A percentile compares a stretch with the other conserved stretches of the same genome.
These are phyloP conservation scores for Plectus sambesii DNA, from an alignment of 1,140 invertebrate genomes.

Conservation along the genomic window DNA sequence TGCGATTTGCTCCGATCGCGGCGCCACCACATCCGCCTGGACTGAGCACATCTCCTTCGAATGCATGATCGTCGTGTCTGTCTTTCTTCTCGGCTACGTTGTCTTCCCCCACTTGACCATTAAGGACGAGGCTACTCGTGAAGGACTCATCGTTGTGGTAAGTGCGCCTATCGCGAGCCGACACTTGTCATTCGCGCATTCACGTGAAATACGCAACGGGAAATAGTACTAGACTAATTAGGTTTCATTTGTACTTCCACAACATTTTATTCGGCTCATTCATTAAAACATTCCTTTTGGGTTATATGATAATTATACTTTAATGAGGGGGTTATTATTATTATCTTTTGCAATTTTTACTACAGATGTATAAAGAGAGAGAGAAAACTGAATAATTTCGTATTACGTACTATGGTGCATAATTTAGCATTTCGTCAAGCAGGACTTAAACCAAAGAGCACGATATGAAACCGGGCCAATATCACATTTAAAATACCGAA, in stretches of 20 bases:
- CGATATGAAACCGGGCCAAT: not conserved
- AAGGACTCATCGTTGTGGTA: slow-evolving; percentile 42
- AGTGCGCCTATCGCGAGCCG: too few relatives aligned
- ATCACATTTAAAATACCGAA: slow-evolving; percentile 5
- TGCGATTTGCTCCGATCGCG: slow-evolving; percentile 41
- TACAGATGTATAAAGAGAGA: too few relatives aligned
- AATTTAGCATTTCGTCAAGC: not conserved
- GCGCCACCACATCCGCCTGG: slow-evolving; percentile 41
- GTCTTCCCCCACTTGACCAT: slow-evolving; percentile 43
- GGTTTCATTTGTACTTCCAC: too few relatives aligned
- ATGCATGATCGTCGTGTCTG: slow-evolving; percentile 34
- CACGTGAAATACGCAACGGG: too few relatives aligned
- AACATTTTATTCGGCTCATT: too few relatives aligned
- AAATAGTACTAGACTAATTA: too few relatives aligned
- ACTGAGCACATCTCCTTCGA: slow-evolving; percentile 45
- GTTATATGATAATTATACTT: too few relatives aligned
- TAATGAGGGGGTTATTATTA: too few relatives aligned
- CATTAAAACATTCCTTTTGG: too few relatives aligned
- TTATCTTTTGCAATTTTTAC: too few relatives aligned
- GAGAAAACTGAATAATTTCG: too few relatives aligned
- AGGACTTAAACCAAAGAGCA: slow-evolving; percentile 11
- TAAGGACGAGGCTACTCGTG: slow-evolving; percentile 35
- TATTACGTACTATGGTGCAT: not conserved
- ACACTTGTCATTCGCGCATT: too few relatives aligned
- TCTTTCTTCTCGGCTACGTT: slow-evolving; percentile 40